Percentiles rank a stretch among this genome's conserved stretches.
phyloP scores from a whole-genome alignment of 2,113 vertebrate genomes.

The Manacus vitellinus region DNA sequence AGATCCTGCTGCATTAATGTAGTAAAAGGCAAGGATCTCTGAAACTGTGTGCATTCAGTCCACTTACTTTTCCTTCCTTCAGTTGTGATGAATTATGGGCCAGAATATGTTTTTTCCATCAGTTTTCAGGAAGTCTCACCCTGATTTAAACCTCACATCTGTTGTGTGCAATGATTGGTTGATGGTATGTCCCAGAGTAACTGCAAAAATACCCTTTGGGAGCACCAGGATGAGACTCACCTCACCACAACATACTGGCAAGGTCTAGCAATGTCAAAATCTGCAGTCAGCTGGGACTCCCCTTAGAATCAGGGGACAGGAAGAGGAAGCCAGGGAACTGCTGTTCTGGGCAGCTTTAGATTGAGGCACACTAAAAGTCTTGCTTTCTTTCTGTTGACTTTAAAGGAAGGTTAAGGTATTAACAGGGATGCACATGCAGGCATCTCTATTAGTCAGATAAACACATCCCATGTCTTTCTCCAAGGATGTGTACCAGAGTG shows the following conservation, averaged over 20 bases:
- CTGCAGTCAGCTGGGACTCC: background rate
- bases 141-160: background rate
- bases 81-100: accelerated
- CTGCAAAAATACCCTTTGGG: background rate
- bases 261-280: background rate
- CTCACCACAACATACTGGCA: background rate
- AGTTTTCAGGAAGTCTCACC: background rate
- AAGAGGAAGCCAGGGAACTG: background rate
- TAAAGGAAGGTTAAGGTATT: background rate
- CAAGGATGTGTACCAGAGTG: background rate
- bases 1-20: background rate
- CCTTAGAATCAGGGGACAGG: background rate
- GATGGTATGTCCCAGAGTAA: background rate
- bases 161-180: background rate
- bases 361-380: background rate
- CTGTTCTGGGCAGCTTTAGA: background rate
- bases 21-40: background rate
- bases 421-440: background rate
- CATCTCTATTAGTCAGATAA: background rate
- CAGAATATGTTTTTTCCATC: background rate
- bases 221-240: background rate
- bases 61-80: background rate
- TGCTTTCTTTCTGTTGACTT: background rate
- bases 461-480: accelerated
- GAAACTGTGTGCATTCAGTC: background rate